Base-by-base conservation (phyloP, 2,888 invertebrate genomes). In the Cetonia aurata region DNA sequence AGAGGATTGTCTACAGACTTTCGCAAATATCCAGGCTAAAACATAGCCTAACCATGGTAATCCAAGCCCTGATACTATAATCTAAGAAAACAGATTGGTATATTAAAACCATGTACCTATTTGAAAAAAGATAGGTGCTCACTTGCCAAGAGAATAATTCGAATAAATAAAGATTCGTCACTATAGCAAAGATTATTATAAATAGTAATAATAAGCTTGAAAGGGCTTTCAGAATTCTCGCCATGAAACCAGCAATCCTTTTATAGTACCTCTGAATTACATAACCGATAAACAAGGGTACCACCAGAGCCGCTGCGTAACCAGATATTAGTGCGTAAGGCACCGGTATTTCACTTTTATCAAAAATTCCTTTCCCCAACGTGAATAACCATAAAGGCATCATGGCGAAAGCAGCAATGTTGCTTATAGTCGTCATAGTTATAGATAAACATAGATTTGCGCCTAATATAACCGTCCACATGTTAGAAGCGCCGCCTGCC, bases 401-500 rank as follows among this genome's bases (percentile, higher is more conserved):
- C 86, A 95, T 92, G 50, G 93, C 94, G 79, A 98, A 93, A 0
- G 97, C 93, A 0, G 92, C 92, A 4, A 98, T 83, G 1, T 96
- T 98, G 72, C 96, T 83, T 68, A 83, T 79, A 8, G 96, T 91
- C 0, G 98, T 99, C 98, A 99, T 97, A 13, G 98, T 93, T 57
- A 99, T 91, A 0, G 97, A 97, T 48, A 99, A 87, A 83, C 96
- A 93, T 4, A 98, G 89, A 85, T 99, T 98, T 4, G 96, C 98
- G 3, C 93, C 94, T 1, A 99, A 87, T 13, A 98, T 89, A 74
- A 94, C 91, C 0, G 96, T 93, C 96, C 98, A 99, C 78, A 98
- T 95, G 84, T 99, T 99, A 57, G 97, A 97, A 25, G 97, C 96
- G 0, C 98, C 98, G 0, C 99, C 96, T n/a, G 93, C 94, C 0